Conservation (phyloP, 1,140 invertebrate species). For the Lysiphlebus fabarum region DNA sequence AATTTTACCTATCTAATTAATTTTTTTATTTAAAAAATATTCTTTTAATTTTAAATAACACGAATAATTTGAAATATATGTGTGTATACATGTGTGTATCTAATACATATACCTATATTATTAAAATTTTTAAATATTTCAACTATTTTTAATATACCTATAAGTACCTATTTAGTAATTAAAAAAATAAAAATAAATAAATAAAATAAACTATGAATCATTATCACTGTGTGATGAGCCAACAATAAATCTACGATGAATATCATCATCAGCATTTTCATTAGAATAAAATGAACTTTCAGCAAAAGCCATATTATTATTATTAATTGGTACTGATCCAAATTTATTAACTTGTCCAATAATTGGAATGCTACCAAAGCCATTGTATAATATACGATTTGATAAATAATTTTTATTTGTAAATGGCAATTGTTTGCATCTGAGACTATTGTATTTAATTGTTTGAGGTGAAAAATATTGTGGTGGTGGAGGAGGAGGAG, state of each 20-base stretch:
- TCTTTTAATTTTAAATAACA: no score
- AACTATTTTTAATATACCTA: no score
- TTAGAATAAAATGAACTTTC: conserved; percentile 35
- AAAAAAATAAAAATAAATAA: neutral
- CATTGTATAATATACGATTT: conserved; percentile 35
- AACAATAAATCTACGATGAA: conserved; percentile 42
- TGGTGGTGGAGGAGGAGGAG: neutral
- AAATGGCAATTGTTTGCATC: conserved; percentile 39
- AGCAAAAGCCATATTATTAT: conserved; percentile 32
- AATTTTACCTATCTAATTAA: neutral
- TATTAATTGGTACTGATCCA: conserved; percentile 43
- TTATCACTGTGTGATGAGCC: conserved; percentile 39
- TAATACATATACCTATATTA: no score
- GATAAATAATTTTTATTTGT: conserved; percentile 36
- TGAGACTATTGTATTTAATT: conserved; percentile 43
- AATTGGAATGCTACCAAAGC: conserved; percentile 44
- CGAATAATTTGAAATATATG: no score
- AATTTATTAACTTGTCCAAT: conserved; percentile 50
- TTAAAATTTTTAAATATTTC: no score
- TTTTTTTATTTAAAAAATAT: no score
- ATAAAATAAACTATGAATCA: conserved; percentile 28
- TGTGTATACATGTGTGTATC: no score
- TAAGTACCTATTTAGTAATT: no score
- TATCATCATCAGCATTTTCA: conserved; percentile 37
- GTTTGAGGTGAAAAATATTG: conserved; percentile 33